phyloP scores from a whole-genome alignment of 1,140 invertebrate species.

The Euwallacea similis region DNA sequence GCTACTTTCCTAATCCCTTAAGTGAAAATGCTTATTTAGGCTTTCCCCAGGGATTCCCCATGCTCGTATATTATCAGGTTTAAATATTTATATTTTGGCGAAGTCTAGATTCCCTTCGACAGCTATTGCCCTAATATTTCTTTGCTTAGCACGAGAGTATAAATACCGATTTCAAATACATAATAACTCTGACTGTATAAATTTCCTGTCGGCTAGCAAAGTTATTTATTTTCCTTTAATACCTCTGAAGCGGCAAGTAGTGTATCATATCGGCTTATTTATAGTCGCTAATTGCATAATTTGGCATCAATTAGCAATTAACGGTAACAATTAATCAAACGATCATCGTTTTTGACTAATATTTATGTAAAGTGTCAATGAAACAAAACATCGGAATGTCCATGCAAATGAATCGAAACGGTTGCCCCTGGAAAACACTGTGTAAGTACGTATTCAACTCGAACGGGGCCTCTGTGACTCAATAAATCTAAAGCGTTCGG shows the following conservation, averaged over 20 bases:
- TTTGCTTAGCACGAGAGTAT: not conserved
- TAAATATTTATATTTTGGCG: conserved; percentile 33
- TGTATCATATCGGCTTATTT: conserved; percentile 7
- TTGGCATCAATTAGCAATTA: conserved; percentile 10
- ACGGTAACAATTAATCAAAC: conserved; percentile 3
- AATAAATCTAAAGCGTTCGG: conserved; percentile 23
- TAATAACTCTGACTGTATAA: not conserved
- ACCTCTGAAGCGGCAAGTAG: not conserved
- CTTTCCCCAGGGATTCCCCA: conserved; percentile 11
- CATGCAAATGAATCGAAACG: no score
- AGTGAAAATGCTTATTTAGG: conserved; percentile 21
- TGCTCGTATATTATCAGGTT: conserved; percentile 4
- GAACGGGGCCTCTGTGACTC: not conserved
- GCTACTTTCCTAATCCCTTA: conserved; percentile 20
- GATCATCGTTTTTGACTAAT: not conserved
- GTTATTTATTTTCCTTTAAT: conserved; percentile 22
- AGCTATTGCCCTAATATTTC: conserved; percentile 10
- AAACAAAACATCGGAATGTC: no score
- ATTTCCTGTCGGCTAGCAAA: conserved; percentile 10
- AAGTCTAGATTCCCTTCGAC: conserved; percentile 6
- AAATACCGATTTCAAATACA: conserved; percentile 3
- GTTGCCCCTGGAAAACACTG: no score
- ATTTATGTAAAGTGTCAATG: no score
- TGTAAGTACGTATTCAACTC: conserved; percentile 12
- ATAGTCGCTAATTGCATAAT: conserved; percentile 24